These are phyloP conservation scores for Enteromius fasciolatus DNA, from an alignment of 2,797 vertebrate genomes.

Conservation along the genomic window DNA sequence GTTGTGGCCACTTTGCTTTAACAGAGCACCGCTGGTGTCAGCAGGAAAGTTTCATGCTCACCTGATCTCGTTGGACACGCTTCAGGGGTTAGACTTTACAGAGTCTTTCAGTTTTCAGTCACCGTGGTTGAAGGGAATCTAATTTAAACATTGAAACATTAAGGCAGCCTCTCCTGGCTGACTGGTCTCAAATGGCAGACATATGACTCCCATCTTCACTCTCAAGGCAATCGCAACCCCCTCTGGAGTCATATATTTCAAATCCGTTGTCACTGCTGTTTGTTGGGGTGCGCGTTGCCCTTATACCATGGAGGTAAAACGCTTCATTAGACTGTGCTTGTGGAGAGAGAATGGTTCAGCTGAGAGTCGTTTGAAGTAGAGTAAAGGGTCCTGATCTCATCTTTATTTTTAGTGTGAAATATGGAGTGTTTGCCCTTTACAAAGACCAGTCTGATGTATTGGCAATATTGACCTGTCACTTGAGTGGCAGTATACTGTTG, in stretches of 20 bases:
- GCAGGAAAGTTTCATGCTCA: slow-evolving; percentile 46
- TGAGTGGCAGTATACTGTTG: neutral
- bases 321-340: slow-evolving; percentile 64
- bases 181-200: slow-evolving; percentile 62
- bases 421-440: slow-evolving; percentile 13
- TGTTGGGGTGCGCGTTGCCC: slow-evolving; percentile 48
- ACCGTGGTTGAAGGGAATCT: slow-evolving; percentile 62
- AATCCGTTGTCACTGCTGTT: slow-evolving; percentile 54
- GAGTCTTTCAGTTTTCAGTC: slow-evolving; percentile 59
- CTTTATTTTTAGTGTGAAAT: slow-evolving; percentile 72
- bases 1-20: slow-evolving; percentile 34
- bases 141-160: slow-evolving; percentile 74
- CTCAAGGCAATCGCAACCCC: slow-evolving; percentile 61
- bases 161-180: slow-evolving; percentile 56
- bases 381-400: slow-evolving; percentile 52
- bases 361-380: slow-evolving; percentile 58
- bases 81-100: slow-evolving; percentile 58
- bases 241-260: slow-evolving; percentile 60
- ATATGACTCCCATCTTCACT: slow-evolving; percentile 67
- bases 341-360: slow-evolving; percentile 60
- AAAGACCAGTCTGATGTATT: neutral
- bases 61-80: slow-evolving; percentile 59
- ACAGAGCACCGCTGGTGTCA: slow-evolving; percentile 36
- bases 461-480: neutral
- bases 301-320: slow-evolving; percentile 59